Conservation (phyloP, 2,888 invertebrate genomes). For the Cerastis leucographa region DNA sequence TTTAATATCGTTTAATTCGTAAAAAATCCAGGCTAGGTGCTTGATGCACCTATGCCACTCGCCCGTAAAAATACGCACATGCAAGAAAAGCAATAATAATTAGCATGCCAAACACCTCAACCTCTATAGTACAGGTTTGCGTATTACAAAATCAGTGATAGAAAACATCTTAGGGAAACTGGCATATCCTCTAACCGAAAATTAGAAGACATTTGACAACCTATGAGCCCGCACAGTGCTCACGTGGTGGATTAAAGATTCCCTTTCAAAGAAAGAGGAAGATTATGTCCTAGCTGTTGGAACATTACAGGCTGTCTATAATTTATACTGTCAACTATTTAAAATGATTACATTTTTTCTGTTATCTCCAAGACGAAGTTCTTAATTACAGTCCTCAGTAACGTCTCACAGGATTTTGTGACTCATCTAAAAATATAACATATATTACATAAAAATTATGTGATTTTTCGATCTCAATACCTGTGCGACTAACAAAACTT, state of each 20-base stretch:
- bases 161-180: neutral
- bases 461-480: slow-evolving; percentile 52
- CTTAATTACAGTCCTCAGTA: neutral
- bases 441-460: neutral
- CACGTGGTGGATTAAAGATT: neutral
- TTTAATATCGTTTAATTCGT: too few relatives aligned
- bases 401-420: neutral
- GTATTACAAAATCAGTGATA: neutral
- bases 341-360: neutral
- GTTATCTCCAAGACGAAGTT: neutral
- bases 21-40: too few relatives aligned
- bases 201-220: neutral
- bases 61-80: too few relatives aligned
- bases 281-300: neutral
- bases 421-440: neutral
- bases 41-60: too few relatives aligned
- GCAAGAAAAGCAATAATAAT: too few relatives aligned
- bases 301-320: too few relatives aligned
- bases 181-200: neutral
- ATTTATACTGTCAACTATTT: too few relatives aligned
- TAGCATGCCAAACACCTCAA: too few relatives aligned
- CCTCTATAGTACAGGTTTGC: too few relatives aligned
- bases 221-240: neutral
- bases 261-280: neutral
- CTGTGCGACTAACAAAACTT: slow-evolving; percentile 65